A percentile compares a stretch with the other conserved stretches of the same genome.
Evolutionary conservation across 2,797 vertebrate species (phyloP).

Genomic region (Mormyrus hasselquistii): DNA sequence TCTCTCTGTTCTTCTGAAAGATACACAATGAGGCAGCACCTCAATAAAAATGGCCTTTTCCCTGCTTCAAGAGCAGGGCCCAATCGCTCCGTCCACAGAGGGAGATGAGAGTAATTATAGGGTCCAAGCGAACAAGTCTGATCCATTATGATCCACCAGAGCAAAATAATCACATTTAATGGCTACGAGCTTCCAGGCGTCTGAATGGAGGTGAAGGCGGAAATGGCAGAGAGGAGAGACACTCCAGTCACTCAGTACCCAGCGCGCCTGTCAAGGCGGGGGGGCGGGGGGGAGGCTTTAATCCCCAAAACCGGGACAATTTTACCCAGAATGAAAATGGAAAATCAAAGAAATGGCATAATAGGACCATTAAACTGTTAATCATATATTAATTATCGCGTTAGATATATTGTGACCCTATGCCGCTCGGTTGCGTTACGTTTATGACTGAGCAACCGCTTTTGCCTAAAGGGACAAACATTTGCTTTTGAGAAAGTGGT

Average conservation of each 20-base stretch:
- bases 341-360: conserved; percentile 4
- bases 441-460: neutral
- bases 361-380: neutral
- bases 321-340: neutral
- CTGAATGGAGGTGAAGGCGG: neutral
- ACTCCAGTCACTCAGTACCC: neutral
- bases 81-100: neutral
- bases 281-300: neutral
- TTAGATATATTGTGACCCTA: neutral
- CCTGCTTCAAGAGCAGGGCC: neutral
- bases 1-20: neutral
- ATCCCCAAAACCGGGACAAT: neutral
- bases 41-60: neutral
- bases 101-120: neutral
- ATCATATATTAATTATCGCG: neutral
- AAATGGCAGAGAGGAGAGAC: neutral
- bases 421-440: neutral
- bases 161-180: conserved; percentile 4
- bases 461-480: neutral
- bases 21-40: neutral
- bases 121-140: neutral
- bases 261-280: neutral
- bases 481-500: neutral
- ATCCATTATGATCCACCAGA: neutral
- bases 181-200: neutral